phyloP scores from a whole-genome alignment of 2,888 invertebrate genomes.

The Trimorus sp. region DNA sequence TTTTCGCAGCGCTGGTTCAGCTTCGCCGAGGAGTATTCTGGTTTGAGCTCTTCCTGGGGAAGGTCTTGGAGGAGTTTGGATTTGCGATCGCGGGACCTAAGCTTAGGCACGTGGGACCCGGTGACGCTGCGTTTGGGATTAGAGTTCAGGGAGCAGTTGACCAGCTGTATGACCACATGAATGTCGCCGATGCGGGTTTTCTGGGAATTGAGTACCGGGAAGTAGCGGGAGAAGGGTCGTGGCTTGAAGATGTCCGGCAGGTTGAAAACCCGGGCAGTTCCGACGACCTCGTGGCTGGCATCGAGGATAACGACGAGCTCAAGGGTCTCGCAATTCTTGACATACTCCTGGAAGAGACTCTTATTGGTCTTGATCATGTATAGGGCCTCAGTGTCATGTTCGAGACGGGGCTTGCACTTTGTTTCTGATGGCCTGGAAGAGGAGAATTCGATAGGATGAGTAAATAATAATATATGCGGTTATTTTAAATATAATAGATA shows the following conservation, averaged over 20 bases:
- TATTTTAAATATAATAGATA: too few species aligned
- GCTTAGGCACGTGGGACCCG: too few species aligned
- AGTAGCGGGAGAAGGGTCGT: slow-evolving; percentile 74
- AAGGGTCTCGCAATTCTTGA: slow-evolving; percentile 77
- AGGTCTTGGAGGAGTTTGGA: slow-evolving; percentile 6
- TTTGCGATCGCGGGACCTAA: too few species aligned
- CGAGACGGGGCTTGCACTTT: not conserved
- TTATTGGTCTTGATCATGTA: slow-evolving; percentile 78
- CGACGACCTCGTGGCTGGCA: slow-evolving; percentile 72
- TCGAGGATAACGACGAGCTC: slow-evolving; percentile 75
- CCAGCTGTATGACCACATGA: slow-evolving; percentile 72
- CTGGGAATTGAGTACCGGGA: slow-evolving; percentile 74
- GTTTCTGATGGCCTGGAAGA: too few species aligned
- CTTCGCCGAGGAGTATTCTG: not conserved
- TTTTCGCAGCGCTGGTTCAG: slow-evolving; percentile 63
- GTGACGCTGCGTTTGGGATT: slow-evolving; percentile 11
- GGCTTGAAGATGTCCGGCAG: slow-evolving; percentile 73
- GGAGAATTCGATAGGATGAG: too few species aligned
- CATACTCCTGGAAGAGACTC: slow-evolving; percentile 77
- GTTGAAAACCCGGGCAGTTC: slow-evolving; percentile 73
- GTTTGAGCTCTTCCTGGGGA: not conserved
- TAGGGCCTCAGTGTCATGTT: slow-evolving; percentile 70
- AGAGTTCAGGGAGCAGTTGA: slow-evolving; percentile 41
- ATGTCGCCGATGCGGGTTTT: slow-evolving; percentile 77
- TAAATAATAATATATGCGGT: too few species aligned